Conservation (phyloP, 2,888 invertebrate genomes). For the Galeruca laticollis region DNA sequence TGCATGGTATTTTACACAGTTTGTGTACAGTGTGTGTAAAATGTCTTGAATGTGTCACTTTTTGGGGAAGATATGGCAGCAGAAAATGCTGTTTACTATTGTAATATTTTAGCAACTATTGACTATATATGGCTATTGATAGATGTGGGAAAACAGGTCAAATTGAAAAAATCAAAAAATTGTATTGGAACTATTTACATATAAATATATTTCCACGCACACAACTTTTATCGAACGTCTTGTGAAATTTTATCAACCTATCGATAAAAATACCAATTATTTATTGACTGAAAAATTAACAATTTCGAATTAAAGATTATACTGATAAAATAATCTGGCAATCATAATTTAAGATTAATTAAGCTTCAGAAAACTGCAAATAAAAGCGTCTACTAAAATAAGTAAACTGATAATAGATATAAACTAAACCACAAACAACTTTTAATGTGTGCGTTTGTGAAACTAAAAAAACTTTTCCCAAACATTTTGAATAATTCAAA, state of each 20-base stretch:
- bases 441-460: too few species aligned
- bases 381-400: too few species aligned
- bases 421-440: too few species aligned
- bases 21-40: slow-evolving; percentile 48
- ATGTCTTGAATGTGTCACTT: slow-evolving; percentile 61
- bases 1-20: slow-evolving; percentile 55
- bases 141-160: slow-evolving; percentile 44
- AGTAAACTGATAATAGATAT: too few species aligned
- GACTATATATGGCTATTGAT: slow-evolving; percentile 62
- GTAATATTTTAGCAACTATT: slow-evolving; percentile 62
- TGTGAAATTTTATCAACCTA: slow-evolving; percentile 8
- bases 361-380: too few species aligned
- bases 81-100: slow-evolving; percentile 59
- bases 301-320: too few species aligned
- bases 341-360: too few species aligned
- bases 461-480: too few species aligned
- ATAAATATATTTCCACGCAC: slow-evolving; percentile 3
- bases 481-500: too few species aligned
- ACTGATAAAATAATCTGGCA: too few species aligned
- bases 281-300: too few species aligned
- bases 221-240: neutral
- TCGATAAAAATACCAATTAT: too few species aligned
- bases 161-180: slow-evolving; percentile 37
- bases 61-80: slow-evolving; percentile 63
- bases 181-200: slow-evolving; percentile 38